Evolutionary conservation across 2,113 vertebrate species (phyloP), one percentile per base, ranked within the genome.

Genomic region (Alethe diademata): DNA sequence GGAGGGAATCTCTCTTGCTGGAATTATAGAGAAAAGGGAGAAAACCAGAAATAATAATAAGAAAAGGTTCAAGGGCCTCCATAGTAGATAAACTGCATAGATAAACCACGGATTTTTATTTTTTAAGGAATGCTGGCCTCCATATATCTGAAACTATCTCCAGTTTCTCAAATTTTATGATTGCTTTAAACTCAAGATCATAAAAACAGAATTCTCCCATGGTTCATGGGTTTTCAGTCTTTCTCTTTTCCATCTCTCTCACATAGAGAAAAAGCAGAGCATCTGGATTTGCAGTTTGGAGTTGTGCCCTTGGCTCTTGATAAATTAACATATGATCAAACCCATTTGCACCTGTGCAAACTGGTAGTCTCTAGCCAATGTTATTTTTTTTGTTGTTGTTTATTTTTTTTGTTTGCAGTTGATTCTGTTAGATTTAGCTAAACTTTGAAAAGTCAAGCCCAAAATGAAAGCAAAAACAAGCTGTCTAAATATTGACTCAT

Each of bases 271-370:
- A 82, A 35, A 95, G 17, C n/a, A 2, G 43, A 95, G 78, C 96
- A 97, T 95, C 93, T 97, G 93, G 60, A 96, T 95, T 93, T 93
- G 78, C 51, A 94, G 84, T 96, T 95, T 96, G 93, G 96, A 97
- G 47, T 86, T 87, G 47, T 92, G 93, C 91, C 96, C 72, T 95
- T 96, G 60, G 93, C 92, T 96, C 53, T 96, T 40, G 78, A 80
- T 91, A 94, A 96, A 91, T 82, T 95, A 90, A 78, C 95, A 86
- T 94, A 89, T 82, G 88, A 96, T 96, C 64, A 94, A 97, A 94
- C 9, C 28, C 26, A 75, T 84, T 86, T 94, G 75, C 95, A 97
- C 96, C 96, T 97, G 94, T 91, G 65, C 61, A 96, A 88, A 78
- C 70, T 76, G 61, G 64, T 96, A 70, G 38, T 88, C 29, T 75